These are phyloP conservation scores for Myripristis murdjan DNA, from an alignment of 2,797 vertebrate genomes.

Conservation along the genomic window DNA sequence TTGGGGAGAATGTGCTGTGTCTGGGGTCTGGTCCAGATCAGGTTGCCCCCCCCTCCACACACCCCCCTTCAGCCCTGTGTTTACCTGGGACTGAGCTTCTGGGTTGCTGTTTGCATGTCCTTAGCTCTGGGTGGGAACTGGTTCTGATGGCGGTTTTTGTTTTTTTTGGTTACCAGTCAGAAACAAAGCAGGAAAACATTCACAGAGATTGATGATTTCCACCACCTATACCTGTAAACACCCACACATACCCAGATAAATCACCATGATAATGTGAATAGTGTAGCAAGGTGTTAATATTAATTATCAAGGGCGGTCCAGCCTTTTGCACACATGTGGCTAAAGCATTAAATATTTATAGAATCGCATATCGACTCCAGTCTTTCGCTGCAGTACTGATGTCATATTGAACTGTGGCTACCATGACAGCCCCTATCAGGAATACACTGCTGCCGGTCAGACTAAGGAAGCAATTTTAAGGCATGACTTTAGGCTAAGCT, in stretches of 20 bases:
- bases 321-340: no score
- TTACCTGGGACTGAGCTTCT: slow-evolving; percentile 55
- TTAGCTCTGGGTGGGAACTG: slow-evolving; percentile 5
- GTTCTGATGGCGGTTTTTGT: slow-evolving; percentile 12
- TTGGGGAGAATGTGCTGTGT: slow-evolving; percentile 70
- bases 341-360: no score
- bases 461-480: no score
- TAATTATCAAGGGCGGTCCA: no score
- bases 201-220: neutral
- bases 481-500: no score
- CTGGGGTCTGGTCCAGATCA: slow-evolving; percentile 71
- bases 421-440: no score
- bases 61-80: slow-evolving; percentile 51
- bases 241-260: slow-evolving; percentile 21
- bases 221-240: slow-evolving; percentile 10
- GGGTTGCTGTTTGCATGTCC: slow-evolving; percentile 35
- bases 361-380: no score
- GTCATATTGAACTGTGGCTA: no score
- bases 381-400: no score
- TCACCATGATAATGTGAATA: neutral
- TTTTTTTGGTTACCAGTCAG: slow-evolving; percentile 26
- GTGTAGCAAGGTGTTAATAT: no score
- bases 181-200: slow-evolving; percentile 6
- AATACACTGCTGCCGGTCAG: no score
- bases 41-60: slow-evolving; percentile 66